A percentile compares a stretch with the other conserved stretches of the same genome.
Conservation (phyloP, 2,797 vertebrate genomes). For the Neopelma chrysocephalum region DNA sequence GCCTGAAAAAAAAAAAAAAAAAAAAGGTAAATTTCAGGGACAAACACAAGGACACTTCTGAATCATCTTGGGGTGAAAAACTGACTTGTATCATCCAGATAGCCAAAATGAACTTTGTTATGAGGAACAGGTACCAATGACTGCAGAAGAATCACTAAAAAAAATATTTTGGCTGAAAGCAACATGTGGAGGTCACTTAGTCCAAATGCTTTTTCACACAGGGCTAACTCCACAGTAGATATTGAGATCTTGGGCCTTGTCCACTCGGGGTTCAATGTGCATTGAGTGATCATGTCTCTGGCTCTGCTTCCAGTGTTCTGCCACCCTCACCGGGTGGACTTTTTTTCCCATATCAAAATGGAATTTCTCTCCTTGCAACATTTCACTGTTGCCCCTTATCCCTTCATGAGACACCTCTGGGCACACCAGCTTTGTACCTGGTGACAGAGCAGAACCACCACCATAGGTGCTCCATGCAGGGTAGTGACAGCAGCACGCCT, state of each 20-base stretch:
- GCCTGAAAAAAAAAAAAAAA: neutral
- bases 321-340: neutral
- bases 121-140: neutral
- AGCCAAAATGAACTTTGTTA: neutral
- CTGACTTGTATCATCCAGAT: neutral
- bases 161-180: neutral
- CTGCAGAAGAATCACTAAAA: neutral
- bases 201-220: neutral
- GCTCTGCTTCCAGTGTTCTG: neutral
- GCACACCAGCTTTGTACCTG: neutral
- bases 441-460: neutral
- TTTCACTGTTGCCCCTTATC: neutral
- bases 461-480: fast-evolving
- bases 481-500: neutral
- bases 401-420: neutral
- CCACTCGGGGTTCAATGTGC: neutral
- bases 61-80: neutral
- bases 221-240: neutral
- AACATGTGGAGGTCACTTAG: neutral
- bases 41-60: neutral
- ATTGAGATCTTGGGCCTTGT: neutral
- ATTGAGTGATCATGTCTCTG: neutral
- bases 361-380: neutral
- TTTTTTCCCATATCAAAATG: neutral
- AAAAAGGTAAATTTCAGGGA: neutral